Percentiles rank a stretch among this genome's conserved stretches.
Evolutionary conservation across 2,113 vertebrate genomes (phyloP).

Genomic region (Rhynchomys soricoides): DNA sequence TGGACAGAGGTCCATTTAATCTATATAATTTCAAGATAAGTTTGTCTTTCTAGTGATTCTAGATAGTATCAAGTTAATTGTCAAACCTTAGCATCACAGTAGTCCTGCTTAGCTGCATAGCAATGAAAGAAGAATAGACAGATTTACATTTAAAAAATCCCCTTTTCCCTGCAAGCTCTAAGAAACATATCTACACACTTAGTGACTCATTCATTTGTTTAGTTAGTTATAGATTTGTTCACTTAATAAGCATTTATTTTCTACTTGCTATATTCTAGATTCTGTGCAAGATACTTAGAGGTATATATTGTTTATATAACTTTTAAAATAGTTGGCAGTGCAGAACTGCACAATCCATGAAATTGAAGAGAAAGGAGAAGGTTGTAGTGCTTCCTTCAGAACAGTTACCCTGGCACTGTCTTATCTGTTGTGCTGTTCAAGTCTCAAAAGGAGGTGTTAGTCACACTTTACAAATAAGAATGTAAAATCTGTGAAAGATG

Average conservation of each 20-base stretch:
- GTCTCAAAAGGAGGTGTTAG: background rate
- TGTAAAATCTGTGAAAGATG: slow-evolving; percentile 7
- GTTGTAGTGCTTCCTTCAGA: background rate
- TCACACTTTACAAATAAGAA: background rate
- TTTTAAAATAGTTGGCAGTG: background rate
- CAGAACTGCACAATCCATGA: background rate
- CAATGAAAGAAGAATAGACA: background rate
- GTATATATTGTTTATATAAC: background rate
- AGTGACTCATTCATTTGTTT: background rate
- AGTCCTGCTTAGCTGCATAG: background rate
- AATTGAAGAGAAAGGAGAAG: background rate
- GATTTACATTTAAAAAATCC: background rate
- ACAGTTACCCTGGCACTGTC: background rate
- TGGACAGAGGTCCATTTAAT: background rate
- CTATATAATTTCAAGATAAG: background rate
- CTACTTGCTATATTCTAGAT: background rate
- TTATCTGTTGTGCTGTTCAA: background rate
- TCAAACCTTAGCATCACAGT: background rate
- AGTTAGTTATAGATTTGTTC: background rate
- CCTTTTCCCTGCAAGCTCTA: background rate
- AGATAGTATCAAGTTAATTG: background rate
- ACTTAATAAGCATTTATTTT: slow-evolving; percentile 13
- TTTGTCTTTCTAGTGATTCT: background rate
- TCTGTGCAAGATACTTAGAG: background rate
- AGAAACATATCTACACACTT: background rate